These are phyloP conservation scores for Helarctos malayanus DNA, from an alignment of 2,797 vertebrate genomes.

Conservation along the genomic window DNA sequence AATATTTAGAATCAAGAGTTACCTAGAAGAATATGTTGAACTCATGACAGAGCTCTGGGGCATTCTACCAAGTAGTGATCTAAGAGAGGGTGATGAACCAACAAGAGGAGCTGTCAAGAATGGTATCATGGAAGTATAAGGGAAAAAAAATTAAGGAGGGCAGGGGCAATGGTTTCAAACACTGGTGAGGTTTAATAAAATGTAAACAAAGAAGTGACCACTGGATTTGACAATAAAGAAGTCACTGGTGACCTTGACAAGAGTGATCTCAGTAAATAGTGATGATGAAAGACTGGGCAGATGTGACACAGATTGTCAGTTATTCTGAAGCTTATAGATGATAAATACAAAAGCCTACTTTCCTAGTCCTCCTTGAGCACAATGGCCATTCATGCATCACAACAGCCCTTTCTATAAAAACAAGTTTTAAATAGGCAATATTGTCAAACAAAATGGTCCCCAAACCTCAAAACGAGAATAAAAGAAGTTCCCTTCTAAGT, in stretches of 20 bases:
- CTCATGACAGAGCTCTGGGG: background rate
- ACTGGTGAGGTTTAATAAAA: conserved; percentile 38
- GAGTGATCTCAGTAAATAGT: background rate
- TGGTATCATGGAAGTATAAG: background rate
- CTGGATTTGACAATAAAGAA: conserved; percentile 44
- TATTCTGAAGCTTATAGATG: conserved; percentile 22
- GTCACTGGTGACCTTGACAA: conserved; percentile 14
- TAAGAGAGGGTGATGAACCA: background rate
- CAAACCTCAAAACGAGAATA: background rate
- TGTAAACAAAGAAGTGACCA: conserved; percentile 15
- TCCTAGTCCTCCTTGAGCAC: conserved; percentile 1
- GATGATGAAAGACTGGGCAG: conserved; percentile 7
- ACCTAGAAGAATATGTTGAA: background rate
- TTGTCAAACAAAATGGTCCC: conserved; percentile 7
- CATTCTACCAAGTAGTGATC: background rate
- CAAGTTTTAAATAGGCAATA: conserved; percentile 5
- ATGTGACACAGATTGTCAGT: conserved; percentile 38
- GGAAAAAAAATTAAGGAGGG: background rate
- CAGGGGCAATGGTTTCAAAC: background rate
- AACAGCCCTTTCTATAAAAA: conserved; percentile 45
- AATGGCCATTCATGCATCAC: conserved; percentile 31
- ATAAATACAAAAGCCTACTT: conserved; percentile 52
- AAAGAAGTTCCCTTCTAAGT: conserved; percentile 34
- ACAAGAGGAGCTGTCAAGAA: background rate
- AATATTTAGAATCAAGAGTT: conserved; percentile 24